These are phyloP conservation scores for Cromileptes altivelis DNA, from an alignment of 2,113 vertebrate genomes.

Conservation along the genomic window DNA sequence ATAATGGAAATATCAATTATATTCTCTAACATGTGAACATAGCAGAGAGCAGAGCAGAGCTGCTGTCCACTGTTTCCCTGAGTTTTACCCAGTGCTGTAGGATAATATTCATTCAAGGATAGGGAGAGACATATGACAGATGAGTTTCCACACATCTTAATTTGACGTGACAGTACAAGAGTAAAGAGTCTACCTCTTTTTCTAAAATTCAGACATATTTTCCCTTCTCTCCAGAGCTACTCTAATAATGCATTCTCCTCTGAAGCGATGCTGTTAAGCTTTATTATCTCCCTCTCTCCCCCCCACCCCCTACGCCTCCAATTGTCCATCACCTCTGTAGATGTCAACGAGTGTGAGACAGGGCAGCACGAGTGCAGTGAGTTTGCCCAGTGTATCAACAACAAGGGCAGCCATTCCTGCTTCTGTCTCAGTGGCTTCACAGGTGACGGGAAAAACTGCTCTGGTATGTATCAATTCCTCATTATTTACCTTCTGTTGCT, in stretches of 20 bases:
- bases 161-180: background rate
- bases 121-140: background rate
- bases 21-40: no score
- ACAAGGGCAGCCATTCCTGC: conserved; percentile 82
- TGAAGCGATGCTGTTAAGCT: background rate
- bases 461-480: conserved; percentile 77
- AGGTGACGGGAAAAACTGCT: conserved; percentile 86
- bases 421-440: conserved; percentile 85
- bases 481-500: conserved; percentile 8
- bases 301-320: no score
- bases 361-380: conserved; percentile 79
- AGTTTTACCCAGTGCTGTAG: no score
- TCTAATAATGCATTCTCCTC: background rate
- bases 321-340: conserved; percentile 57
- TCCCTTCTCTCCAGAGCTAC: background rate
- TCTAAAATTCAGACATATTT: background rate
- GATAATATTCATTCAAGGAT: background rate
- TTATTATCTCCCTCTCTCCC: background rate
- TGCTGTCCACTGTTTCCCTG: no score
- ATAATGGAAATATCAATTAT: no score
- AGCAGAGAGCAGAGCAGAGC: no score
- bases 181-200: background rate
- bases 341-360: conserved; percentile 85
- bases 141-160: background rate
- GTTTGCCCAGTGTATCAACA: conserved; percentile 85